Percentiles rank a stretch among this genome's conserved stretches.
phyloP scores from a whole-genome alignment of 2,888 invertebrate genomes.

The Pachymerium ferrugineum region DNA sequence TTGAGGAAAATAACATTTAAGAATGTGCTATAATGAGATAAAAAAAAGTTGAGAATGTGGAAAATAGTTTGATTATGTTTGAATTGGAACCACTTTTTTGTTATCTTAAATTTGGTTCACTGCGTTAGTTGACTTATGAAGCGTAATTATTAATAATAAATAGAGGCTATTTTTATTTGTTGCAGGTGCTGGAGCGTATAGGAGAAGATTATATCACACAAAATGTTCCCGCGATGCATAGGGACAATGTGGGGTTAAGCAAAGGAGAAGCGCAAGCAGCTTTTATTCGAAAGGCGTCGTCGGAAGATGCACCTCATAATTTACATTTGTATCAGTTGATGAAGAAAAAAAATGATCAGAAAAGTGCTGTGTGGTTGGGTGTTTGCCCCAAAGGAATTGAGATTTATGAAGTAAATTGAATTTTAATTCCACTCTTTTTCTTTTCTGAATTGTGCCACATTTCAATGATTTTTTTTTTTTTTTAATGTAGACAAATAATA shows the following conservation, averaged over 20 bases:
- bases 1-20: conserved; percentile 15
- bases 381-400: conserved; percentile 89
- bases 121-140: background rate
- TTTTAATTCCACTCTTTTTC: background rate
- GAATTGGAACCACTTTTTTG: conserved; percentile 12
- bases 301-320: conserved; percentile 74
- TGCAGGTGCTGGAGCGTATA: conserved; percentile 52
- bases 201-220: conserved; percentile 52
- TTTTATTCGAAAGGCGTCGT: conserved; percentile 83
- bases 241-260: conserved; percentile 71
- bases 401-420: conserved; percentile 60
- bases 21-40: background rate
- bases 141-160: background rate
- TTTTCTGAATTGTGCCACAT: background rate
- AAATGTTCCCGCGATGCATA: conserved; percentile 68
- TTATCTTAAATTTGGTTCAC: conserved; percentile 3
- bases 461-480: conserved; percentile 9
- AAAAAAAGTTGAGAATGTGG: conserved; percentile 16
- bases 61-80: conserved; percentile 16
- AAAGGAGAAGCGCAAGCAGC: conserved; percentile 75
- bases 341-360: conserved; percentile 60
- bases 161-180: background rate
- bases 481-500: conserved; percentile 43
- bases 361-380: conserved; percentile 67
- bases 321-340: conserved; percentile 77